These are phyloP conservation scores for Taenioides sp. DNA, from an alignment of 2,797 vertebrate species.

Conservation along the genomic window DNA sequence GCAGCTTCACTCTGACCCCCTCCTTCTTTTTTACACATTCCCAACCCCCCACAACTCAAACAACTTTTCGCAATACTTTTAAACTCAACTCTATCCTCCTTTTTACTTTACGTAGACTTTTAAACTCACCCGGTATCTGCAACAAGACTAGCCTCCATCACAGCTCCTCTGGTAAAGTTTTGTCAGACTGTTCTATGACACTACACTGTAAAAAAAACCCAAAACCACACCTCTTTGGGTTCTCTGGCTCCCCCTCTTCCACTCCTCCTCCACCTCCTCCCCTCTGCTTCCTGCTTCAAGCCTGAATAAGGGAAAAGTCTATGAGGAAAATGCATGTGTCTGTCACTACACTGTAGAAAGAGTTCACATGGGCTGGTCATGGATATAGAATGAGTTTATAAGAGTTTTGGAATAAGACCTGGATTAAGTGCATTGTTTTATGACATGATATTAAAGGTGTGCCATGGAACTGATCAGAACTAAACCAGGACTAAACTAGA, in stretches of 20 bases:
- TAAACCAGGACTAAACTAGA: too few species aligned
- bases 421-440: too few species aligned
- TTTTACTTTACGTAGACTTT: neutral
- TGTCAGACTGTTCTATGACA: conserved; percentile 15
- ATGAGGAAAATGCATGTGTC: conserved; percentile 45
- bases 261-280: neutral
- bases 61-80: neutral
- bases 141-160: conserved; percentile 61
- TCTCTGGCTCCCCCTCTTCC: conserved; percentile 10
- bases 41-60: neutral
- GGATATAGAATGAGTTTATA: too few species aligned
- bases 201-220: conserved; percentile 5
- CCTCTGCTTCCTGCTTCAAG: conserved; percentile 33
- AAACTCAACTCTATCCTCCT: neutral
- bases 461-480: too few species aligned
- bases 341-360: conserved; percentile 2
- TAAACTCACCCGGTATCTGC: conserved; percentile 62
- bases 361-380: too few species aligned
- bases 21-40: neutral
- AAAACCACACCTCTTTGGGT: conserved; percentile 53
- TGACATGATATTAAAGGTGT: too few species aligned
- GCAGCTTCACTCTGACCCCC: conserved; percentile 32
- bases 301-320: conserved; percentile 58
- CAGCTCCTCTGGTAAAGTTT: conserved; percentile 31
- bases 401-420: too few species aligned